phyloP scores from a whole-genome alignment of 2,888 invertebrate species.

The Acleris laterana region DNA sequence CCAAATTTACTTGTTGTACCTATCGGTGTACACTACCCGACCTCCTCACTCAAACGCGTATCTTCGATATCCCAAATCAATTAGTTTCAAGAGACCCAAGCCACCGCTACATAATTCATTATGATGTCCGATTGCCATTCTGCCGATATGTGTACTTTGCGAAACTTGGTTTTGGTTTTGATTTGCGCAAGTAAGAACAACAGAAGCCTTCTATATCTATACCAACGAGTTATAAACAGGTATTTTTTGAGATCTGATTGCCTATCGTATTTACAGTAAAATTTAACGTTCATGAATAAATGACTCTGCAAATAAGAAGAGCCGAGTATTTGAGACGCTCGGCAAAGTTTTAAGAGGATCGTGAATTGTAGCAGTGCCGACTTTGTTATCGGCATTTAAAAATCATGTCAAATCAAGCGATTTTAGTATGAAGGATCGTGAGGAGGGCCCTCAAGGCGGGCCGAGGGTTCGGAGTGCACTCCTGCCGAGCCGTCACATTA shows the following conservation, averaged over 20 bases:
- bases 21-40: conserved; percentile 14
- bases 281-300: conserved; percentile 13
- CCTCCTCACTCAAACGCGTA: conserved; percentile 40
- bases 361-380: conserved; percentile 36
- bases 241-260: neutral
- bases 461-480: conserved; percentile 73
- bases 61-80: conserved; percentile 50
- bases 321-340: conserved; percentile 14
- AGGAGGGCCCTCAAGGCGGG: conserved; percentile 61
- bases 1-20: neutral
- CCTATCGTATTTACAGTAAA: conserved; percentile 5
- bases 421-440: conserved; percentile 73
- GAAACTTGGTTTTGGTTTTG: conserved; percentile 12
- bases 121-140: conserved; percentile 40
- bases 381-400: conserved; percentile 76
- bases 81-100: conserved; percentile 47
- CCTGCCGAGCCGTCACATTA: conserved; percentile 74
- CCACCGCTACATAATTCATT: conserved; percentile 51
- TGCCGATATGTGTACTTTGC: conserved; percentile 13
- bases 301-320: conserved; percentile 12
- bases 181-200: neutral
- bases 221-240: neutral
- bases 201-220: neutral
- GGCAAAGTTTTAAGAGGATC: conserved; percentile 20
- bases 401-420: conserved; percentile 84